phyloP scores from a whole-genome alignment of 2,797 vertebrate genomes.

The Harpagifer antarcticus region DNA sequence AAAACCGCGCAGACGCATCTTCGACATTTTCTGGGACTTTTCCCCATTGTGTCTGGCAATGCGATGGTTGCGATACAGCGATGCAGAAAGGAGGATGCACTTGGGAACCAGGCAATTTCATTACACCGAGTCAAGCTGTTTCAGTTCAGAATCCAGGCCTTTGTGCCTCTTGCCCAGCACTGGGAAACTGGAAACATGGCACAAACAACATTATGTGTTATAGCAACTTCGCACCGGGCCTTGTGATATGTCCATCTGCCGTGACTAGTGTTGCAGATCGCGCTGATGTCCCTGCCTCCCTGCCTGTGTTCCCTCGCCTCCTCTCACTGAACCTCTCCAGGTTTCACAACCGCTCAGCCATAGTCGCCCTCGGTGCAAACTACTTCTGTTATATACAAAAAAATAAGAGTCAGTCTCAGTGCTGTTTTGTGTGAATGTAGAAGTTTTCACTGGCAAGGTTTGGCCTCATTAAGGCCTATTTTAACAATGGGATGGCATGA shows the following conservation, averaged over 20 bases:
- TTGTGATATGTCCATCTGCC: conserved; percentile 74
- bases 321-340: conserved; percentile 56
- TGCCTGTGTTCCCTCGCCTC: conserved; percentile 56
- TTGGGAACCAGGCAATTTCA: conserved; percentile 68
- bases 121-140: conserved; percentile 75
- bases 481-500: too few species aligned
- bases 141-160: conserved; percentile 71
- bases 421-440: conserved; percentile 13
- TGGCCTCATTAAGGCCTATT: background rate
- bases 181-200: conserved; percentile 60
- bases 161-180: conserved; percentile 59
- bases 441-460: conserved; percentile 21
- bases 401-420: background rate
- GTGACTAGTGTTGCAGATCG: conserved; percentile 67
- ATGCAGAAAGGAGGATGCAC: conserved; percentile 58
- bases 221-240: conserved; percentile 60
- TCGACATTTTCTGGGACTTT: conserved; percentile 34
- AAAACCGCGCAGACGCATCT: conserved; percentile 19
- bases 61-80: conserved; percentile 67
- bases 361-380: conserved; percentile 31
- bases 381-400: conserved; percentile 31
- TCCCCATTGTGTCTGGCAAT: conserved; percentile 49
- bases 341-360: conserved; percentile 50
- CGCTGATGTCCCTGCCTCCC: conserved; percentile 55
- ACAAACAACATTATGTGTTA: conserved; percentile 67